Evolutionary conservation across 2,113 vertebrate species (phyloP).

Genomic region (Corythaixoides concolor): DNA sequence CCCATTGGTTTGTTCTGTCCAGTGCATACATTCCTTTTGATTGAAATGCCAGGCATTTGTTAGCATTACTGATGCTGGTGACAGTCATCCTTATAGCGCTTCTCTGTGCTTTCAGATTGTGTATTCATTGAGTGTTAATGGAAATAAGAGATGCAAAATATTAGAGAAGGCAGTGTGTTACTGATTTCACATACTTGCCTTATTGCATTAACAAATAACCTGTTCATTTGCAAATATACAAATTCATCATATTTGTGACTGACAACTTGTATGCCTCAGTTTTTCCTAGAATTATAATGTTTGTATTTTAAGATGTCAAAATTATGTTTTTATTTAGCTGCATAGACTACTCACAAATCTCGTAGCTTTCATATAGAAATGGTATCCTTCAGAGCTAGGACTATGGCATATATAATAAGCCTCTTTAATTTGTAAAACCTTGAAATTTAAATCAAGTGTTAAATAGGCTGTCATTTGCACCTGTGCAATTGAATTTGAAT

Average conservation of each 20-base stretch:
- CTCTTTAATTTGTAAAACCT: slow-evolving; percentile 38
- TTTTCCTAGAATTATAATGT: neutral
- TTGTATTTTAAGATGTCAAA: neutral
- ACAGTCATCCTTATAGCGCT: slow-evolving; percentile 24
- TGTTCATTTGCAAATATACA: slow-evolving; percentile 64
- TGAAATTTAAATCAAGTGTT: slow-evolving; percentile 16
- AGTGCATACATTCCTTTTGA: slow-evolving; percentile 57
- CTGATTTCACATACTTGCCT: slow-evolving; percentile 18
- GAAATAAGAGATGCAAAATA: slow-evolving; percentile 19
- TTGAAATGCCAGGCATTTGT: slow-evolving; percentile 65
- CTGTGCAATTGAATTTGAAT: neutral
- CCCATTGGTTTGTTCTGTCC: slow-evolving; percentile 57
- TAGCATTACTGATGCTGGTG: slow-evolving; percentile 31
- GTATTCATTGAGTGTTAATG: neutral
- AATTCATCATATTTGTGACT: neutral
- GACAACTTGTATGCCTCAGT: neutral
- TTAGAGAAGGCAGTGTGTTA: neutral
- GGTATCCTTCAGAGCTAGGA: neutral
- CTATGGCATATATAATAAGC: neutral
- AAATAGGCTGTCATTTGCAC: slow-evolving; percentile 10
- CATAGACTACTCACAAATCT: neutral
- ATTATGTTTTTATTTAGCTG: neutral
- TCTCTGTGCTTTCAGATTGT: neutral
- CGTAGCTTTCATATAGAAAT: neutral
- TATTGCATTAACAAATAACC: slow-evolving; percentile 47